phyloP scores from a whole-genome alignment of 2,113 vertebrate species.

The Cromileptes altivelis region DNA sequence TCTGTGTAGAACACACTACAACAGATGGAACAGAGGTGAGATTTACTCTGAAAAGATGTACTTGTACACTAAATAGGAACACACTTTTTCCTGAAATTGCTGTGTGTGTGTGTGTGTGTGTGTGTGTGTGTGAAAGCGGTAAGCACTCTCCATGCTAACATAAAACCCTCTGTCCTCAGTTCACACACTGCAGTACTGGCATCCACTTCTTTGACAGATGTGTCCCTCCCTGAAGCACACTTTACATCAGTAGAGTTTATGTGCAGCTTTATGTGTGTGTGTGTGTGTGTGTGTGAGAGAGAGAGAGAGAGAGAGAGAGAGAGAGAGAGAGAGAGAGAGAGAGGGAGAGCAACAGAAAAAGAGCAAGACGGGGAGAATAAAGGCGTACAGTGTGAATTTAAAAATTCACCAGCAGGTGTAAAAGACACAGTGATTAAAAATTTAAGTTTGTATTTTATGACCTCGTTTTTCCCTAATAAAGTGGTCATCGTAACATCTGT shows the following conservation, averaged over 20 bases:
- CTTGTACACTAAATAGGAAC: not conserved
- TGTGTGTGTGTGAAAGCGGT: not conserved
- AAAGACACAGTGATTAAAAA: constrained; percentile 17
- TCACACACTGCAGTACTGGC: constrained; percentile 54
- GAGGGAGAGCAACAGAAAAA: not conserved
- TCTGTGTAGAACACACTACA: not conserved
- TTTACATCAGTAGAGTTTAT: constrained; percentile 35
- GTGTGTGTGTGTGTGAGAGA: constrained; percentile 18
- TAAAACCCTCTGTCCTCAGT: constrained; percentile 43
- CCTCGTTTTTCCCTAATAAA: not conserved
- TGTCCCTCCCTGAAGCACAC: constrained; percentile 60
- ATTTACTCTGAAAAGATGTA: not conserved
- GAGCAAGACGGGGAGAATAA: not conserved
- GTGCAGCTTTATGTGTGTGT: constrained; percentile 1
- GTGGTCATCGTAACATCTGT: constrained; percentile 27
- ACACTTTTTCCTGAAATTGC: not conserved
- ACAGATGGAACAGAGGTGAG: constrained; percentile 6
- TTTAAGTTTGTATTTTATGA: constrained; percentile 6
- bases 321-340: constrained; percentile 7
- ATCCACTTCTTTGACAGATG: constrained; percentile 59
- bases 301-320: not conserved
- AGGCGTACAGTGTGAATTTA: not conserved
- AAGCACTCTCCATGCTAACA: not conserved
- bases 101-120: constrained; percentile 11
- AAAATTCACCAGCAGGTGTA: constrained; percentile 28